Evolutionary conservation across 1,140 invertebrate species (phyloP).

Genomic region (Rhopalosiphum maidis): DNA sequence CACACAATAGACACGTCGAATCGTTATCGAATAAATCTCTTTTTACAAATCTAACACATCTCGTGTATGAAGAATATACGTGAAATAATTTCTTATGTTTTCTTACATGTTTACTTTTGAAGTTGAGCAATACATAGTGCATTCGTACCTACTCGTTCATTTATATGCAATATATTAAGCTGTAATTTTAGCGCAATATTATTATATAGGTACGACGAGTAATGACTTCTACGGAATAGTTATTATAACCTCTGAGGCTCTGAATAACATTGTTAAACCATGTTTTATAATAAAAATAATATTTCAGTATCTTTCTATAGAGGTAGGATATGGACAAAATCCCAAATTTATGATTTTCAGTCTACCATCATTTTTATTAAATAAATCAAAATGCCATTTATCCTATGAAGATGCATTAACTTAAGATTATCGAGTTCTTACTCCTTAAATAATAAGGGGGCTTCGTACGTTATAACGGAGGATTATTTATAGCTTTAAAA

Average conservation of each 20-base stretch:
- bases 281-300: neutral
- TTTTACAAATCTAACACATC: constrained; percentile 17
- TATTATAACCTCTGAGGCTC: neutral
- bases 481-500: neutral
- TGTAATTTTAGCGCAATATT: neutral
- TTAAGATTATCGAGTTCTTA: neutral
- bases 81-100: neutral
- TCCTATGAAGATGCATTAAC: neutral
- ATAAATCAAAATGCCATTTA: neutral
- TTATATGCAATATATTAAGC: neutral
- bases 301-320: neutral
- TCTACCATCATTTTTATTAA: neutral
- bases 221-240: neutral
- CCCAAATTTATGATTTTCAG: neutral
- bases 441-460: neutral
- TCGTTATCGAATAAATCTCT: neutral
- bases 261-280: neutral
- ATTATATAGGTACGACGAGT: neutral
- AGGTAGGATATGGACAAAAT: neutral
- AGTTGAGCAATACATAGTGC: neutral
- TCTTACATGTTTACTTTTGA: neutral
- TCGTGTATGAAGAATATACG: neutral
- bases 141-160: neutral
- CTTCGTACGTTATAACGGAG: neutral
- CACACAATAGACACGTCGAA: neutral